Evolutionary conservation across 2,797 vertebrate genomes (phyloP).

Genomic region (Rhynchotus rufescens): DNA sequence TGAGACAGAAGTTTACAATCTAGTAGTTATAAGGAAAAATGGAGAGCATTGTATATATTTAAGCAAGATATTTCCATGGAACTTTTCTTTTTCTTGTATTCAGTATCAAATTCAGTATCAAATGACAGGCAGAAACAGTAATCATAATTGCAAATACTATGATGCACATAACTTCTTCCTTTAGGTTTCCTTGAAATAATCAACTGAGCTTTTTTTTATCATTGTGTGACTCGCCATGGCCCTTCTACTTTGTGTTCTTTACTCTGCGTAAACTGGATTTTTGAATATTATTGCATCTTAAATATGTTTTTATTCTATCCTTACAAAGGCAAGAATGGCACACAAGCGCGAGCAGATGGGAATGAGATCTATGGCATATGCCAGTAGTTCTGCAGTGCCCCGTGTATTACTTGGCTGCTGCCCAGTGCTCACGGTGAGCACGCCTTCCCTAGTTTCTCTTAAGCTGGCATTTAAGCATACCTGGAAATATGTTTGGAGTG

Average conservation of each 20-base stretch:
- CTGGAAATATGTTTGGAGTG: rapidly evolving
- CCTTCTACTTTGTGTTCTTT: background rate
- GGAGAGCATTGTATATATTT: background rate
- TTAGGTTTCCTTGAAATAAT: background rate
- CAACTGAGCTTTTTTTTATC: background rate
- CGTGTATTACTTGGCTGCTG: background rate
- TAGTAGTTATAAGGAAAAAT: background rate
- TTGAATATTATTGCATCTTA: background rate
- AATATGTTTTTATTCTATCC: background rate
- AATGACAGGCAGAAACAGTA: background rate
- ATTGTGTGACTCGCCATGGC: background rate
- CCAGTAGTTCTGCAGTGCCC: background rate
- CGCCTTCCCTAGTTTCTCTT: background rate
- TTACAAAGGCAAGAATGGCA: background rate
- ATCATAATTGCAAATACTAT: too few relatives aligned
- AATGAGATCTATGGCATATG: rapidly evolving
- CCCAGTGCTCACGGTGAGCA: rapidly evolving
- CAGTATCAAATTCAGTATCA: background rate
- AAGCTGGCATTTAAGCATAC: rapidly evolving
- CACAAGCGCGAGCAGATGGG: background rate
- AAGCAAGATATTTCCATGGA: background rate
- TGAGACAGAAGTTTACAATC: background rate
- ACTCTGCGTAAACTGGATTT: background rate
- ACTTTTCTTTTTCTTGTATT: background rate
- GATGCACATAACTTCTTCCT: background rate